phyloP scores from a whole-genome alignment of 2,888 invertebrate genomes.

The Atethmia centrago region DNA sequence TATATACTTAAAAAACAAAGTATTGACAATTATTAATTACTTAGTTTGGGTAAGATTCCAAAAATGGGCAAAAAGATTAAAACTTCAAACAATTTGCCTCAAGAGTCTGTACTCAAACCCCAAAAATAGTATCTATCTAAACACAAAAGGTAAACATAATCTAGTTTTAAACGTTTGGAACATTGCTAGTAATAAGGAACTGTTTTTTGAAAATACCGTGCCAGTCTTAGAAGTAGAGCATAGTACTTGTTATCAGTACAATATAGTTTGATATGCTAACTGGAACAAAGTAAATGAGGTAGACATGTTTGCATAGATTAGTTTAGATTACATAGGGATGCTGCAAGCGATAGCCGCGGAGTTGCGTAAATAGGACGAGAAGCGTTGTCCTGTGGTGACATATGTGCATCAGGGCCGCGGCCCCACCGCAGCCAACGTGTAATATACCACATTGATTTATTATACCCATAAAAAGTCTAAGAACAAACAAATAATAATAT shows the following conservation, averaged over 20 bases:
- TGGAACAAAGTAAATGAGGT: slow-evolving; percentile 68
- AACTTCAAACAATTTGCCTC: slow-evolving; percentile 40
- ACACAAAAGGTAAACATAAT: slow-evolving; percentile 22
- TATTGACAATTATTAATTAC: not conserved
- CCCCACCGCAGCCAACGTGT: slow-evolving; percentile 60
- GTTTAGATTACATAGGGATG: slow-evolving; percentile 75
- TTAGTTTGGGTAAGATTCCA: slow-evolving; percentile 15
- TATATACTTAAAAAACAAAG: not conserved
- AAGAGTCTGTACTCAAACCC: not conserved
- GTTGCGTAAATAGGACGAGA: slow-evolving; percentile 80
- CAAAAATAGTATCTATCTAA: slow-evolving; percentile 32
- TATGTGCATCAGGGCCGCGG: slow-evolving; percentile 63
- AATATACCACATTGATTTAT: slow-evolving; percentile 71
- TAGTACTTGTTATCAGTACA: slow-evolving; percentile 71
- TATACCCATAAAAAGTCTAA: slow-evolving; percentile 67
- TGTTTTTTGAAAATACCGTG: slow-evolving; percentile 41
- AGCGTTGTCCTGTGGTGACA: slow-evolving; percentile 71
- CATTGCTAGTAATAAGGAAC: slow-evolving; percentile 18
- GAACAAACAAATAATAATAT: slow-evolving; percentile 63
- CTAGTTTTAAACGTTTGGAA: slow-evolving; percentile 24
- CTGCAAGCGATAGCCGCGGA: slow-evolving; percentile 72
- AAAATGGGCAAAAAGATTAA: slow-evolving; percentile 15
- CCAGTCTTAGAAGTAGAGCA: slow-evolving; percentile 45
- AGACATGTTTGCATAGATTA: slow-evolving; percentile 73
- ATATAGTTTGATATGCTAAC: slow-evolving; percentile 70